Evolutionary conservation across 2,797 vertebrate species (phyloP).

Genomic region (Muraenolepis orangiensis): DNA sequence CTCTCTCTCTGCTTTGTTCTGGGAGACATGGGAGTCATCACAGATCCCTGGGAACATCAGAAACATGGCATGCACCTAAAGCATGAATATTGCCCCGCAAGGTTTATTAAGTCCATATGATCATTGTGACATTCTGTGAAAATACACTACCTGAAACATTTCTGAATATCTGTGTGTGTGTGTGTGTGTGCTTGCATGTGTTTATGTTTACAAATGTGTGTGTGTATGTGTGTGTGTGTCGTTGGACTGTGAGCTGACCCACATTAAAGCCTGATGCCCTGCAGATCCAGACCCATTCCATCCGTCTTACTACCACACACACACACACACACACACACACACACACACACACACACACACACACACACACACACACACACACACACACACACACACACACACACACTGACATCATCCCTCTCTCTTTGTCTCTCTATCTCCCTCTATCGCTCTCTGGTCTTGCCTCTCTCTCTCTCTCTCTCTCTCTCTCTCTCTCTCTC

Average conservation of each 20-base stretch:
- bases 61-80: background rate
- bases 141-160: too few relatives aligned
- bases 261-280: constrained; percentile 48
- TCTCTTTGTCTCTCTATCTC: background rate
- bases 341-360: constrained; percentile 12
- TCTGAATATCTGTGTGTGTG: background rate
- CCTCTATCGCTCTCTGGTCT: background rate
- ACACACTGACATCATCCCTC: constrained; percentile 9
- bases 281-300: constrained; percentile 40
- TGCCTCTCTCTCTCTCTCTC: background rate
- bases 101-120: background rate
- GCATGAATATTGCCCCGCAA: background rate
- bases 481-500: constrained; percentile 4
- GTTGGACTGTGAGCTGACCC: constrained; percentile 49
- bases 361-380: constrained; percentile 10
- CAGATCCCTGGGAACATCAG: background rate
- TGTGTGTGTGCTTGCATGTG: background rate
- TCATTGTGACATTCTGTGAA: background rate
- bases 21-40: background rate
- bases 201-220: background rate
- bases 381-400: constrained; percentile 10
- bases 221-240: constrained; percentile 10
- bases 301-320: constrained; percentile 31
- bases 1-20: background rate
- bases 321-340: constrained; percentile 8